Evolutionary conservation across 2,113 vertebrate species (phyloP), one percentile per base, ranked within the genome.

Genomic region (Cavia aperea): DNA sequence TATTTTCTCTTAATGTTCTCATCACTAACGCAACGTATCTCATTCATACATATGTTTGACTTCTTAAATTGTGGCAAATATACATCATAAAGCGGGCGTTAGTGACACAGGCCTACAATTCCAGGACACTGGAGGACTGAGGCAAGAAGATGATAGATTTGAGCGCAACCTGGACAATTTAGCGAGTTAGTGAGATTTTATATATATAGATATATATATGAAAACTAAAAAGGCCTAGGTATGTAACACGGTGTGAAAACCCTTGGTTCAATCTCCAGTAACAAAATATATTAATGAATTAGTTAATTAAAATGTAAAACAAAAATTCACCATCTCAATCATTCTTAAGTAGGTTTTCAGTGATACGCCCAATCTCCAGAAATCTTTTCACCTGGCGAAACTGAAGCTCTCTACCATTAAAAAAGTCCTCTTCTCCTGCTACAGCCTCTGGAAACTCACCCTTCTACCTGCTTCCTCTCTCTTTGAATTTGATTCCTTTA

Each of bases 1-100:
- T 78, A 49, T 93, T 93, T 49, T 87, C 14, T 62, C 81, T 92
- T 83, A 86, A 91, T 62, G 49, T 7, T 93, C 60, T 93, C 68
- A 93, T 31, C 33, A n/a, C 58, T 63, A 91, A 62, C 11, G 39
- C 26, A 49, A 49, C 31, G 49, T 24, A 93, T 86, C 85, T 91
- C 63, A 93, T 31, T 33, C 85, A 65, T 6, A 66, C 14, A 56
- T 29, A 77, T 81, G 54, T 51, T 78, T 88, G 7, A 63, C 31
- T 65, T 85, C 62, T 85, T 66, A 66, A 85, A 79, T 43, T 89
- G 31, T 72, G 54, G 46, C n/a, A 85, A 85, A 89, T 58, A 94
- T 36, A 51, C 2, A 51, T 23, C 31, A 54, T 36, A 56, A 79
- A 56, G 4, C 18, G 21, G 51, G 10, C 2, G 33, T 51, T 36